Conservation (phyloP, 2,797 vertebrate species). For the Gymnopithys bicolor region DNA sequence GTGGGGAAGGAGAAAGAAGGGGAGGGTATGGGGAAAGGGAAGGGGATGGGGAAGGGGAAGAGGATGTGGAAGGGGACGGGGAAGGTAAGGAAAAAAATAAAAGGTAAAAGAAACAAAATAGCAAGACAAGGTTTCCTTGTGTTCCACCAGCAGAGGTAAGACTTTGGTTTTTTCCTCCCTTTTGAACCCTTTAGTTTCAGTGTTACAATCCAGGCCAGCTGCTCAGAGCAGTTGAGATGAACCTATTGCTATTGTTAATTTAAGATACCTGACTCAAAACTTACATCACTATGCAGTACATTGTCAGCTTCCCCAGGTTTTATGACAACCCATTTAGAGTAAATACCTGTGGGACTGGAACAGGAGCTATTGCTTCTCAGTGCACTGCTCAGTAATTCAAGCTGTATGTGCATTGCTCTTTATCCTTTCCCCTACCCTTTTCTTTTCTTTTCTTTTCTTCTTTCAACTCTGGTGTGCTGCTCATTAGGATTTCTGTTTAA, state of each 20-base stretch:
- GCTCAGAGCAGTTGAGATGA: not conserved
- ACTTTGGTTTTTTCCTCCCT: not conserved
- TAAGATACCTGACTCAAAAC: not conserved
- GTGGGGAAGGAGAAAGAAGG: no score
- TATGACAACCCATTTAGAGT: not conserved
- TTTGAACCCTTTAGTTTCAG: not conserved
- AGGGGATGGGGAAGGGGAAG: not conserved
- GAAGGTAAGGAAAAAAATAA: no score
- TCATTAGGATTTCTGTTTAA: conserved; percentile 25
- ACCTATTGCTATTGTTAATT: not conserved
- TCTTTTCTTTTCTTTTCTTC: not conserved
- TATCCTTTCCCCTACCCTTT: not conserved
- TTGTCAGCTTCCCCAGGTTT: not conserved
- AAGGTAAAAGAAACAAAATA: not conserved
- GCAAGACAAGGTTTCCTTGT: not conserved
- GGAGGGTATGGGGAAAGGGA: not conserved
- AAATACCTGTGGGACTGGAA: not conserved
- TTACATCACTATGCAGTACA: not conserved
- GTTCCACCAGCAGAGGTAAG: not conserved
- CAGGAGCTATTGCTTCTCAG: not conserved
- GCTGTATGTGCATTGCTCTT: not conserved
- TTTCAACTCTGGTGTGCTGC: not conserved
- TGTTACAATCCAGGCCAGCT: not conserved
- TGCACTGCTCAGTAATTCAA: not conserved
- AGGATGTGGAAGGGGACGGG: no score